phyloP scores from a whole-genome alignment of 2,888 invertebrate genomes.

The Tetragonisca angustula region DNA sequence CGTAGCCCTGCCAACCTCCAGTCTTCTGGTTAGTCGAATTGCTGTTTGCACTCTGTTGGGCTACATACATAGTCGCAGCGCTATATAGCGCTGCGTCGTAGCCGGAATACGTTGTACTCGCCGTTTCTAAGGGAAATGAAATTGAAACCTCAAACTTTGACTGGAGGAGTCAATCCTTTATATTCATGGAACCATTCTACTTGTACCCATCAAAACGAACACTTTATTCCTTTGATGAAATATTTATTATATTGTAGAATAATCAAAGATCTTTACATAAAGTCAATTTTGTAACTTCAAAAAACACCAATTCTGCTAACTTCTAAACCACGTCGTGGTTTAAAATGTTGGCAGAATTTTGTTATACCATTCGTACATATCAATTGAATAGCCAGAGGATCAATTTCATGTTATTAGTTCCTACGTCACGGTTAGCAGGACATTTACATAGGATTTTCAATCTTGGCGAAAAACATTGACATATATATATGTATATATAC shows the following conservation, averaged over 20 bases:
- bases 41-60: constrained; percentile 87
- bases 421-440: constrained; percentile 66
- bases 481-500: neutral
- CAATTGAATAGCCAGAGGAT: constrained; percentile 70
- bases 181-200: constrained; percentile 62
- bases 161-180: constrained; percentile 73
- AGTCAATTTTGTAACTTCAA: constrained; percentile 6
- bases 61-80: constrained; percentile 97
- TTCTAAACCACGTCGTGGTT: constrained; percentile 27
- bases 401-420: constrained; percentile 78
- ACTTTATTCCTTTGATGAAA: constrained; percentile 8
- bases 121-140: constrained; percentile 85
- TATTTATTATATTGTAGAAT: neutral
- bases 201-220: constrained; percentile 29
- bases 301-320: constrained; percentile 42
- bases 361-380: constrained; percentile 15
- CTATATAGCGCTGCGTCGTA: constrained; percentile 98
- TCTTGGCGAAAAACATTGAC: constrained; percentile 33
- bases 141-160: constrained; percentile 81
- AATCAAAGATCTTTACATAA: constrained; percentile 7
- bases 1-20: constrained; percentile 88
- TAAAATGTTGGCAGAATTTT: constrained; percentile 58
- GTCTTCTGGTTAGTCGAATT: constrained; percentile 84
- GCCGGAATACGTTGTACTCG: constrained; percentile 91
- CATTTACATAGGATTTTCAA: constrained; percentile 44